Evolutionary conservation across 1,140 invertebrate genomes (phyloP).

Genomic region (Parasteatoda tepidariorum): DNA sequence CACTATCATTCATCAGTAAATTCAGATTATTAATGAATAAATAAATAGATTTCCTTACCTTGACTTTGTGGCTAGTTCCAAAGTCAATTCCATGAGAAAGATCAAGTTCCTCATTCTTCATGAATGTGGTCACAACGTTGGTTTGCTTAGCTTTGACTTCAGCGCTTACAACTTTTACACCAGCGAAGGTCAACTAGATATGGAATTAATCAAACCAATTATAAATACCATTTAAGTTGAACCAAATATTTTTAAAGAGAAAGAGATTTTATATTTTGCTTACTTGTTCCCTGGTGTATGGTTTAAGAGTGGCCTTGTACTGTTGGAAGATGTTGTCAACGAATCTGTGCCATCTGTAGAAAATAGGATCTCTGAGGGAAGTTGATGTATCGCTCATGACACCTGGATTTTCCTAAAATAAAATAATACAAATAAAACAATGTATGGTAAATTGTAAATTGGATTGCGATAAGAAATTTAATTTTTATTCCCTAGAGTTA

Average conservation of each 20-base stretch:
- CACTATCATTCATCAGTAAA: background rate
- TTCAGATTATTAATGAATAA: background rate
- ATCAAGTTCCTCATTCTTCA: conserved; percentile 27
- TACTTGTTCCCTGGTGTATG: conserved; percentile 42
- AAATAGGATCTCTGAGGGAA: conserved; percentile 54
- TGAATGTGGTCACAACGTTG: conserved; percentile 51
- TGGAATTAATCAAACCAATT: background rate
- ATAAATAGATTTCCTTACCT: background rate
- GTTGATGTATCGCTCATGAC: conserved; percentile 60
- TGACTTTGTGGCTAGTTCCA: conserved; percentile 27
- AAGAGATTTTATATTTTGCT: background rate
- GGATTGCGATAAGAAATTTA: background rate
- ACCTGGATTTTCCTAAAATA: conserved; percentile 61
- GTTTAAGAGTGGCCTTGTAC: conserved; percentile 47
- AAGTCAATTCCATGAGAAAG: conserved; percentile 42
- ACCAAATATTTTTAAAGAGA: background rate
- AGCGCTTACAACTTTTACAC: conserved; percentile 10
- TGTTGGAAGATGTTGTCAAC: conserved; percentile 58
- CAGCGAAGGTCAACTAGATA: conserved; percentile 30
- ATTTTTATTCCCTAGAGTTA: background rate
- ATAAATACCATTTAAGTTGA: background rate
- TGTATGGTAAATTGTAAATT: background rate
- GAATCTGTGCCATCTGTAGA: conserved; percentile 60
- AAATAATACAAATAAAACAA: background rate
- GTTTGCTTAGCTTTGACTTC: conserved; percentile 31